Percentiles rank a stretch among this genome's conserved stretches.
Conservation (phyloP, 2,888 invertebrate genomes). For the Abscondita cerata region DNA sequence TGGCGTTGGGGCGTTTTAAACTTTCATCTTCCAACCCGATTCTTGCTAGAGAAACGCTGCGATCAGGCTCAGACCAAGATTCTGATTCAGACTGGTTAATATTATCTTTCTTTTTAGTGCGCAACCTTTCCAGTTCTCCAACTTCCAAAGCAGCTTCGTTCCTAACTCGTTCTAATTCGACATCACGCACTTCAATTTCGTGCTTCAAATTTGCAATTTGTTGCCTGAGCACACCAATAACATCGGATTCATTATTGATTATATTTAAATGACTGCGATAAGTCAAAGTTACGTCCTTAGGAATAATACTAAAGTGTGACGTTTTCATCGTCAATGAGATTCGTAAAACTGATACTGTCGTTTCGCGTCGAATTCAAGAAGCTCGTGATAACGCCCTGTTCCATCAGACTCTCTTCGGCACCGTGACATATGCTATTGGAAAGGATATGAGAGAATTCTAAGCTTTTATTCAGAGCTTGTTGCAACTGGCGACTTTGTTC, state of each 20-base stretch:
- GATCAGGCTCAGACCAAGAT: slow-evolving; percentile 87
- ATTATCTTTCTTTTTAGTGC: slow-evolving; percentile 35
- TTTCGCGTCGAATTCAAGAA: slow-evolving; percentile 54
- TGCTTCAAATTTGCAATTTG: slow-evolving; percentile 56
- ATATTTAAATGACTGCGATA: slow-evolving; percentile 51
- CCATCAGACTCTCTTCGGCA: slow-evolving; percentile 60
- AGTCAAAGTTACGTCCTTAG: slow-evolving; percentile 50
- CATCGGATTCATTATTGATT: slow-evolving; percentile 39
- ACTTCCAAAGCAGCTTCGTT: slow-evolving; percentile 4
- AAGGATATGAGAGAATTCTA: slow-evolving; percentile 63
- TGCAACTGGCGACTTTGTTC: slow-evolving; percentile 62
- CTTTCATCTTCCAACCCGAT: slow-evolving; percentile 71
- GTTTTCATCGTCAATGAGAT: slow-evolving; percentile 39
- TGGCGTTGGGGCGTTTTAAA: slow-evolving; percentile 53
- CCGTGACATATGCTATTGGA: slow-evolving; percentile 57
- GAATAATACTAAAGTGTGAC: slow-evolving; percentile 48
- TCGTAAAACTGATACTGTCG: slow-evolving; percentile 41
- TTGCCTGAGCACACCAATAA: slow-evolving; percentile 51
- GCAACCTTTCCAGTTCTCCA: slow-evolving; percentile 34
- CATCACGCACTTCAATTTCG: slow-evolving; percentile 54
- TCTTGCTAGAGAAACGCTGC: slow-evolving; percentile 79
- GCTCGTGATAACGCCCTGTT: slow-evolving; percentile 60
- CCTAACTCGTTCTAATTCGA: slow-evolving; percentile 47
- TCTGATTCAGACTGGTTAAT: slow-evolving; percentile 74
- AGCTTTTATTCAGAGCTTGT: slow-evolving; percentile 63